Evolutionary conservation across 2,113 vertebrate genomes (phyloP).

Genomic region (Paraplagusia blochii): DNA sequence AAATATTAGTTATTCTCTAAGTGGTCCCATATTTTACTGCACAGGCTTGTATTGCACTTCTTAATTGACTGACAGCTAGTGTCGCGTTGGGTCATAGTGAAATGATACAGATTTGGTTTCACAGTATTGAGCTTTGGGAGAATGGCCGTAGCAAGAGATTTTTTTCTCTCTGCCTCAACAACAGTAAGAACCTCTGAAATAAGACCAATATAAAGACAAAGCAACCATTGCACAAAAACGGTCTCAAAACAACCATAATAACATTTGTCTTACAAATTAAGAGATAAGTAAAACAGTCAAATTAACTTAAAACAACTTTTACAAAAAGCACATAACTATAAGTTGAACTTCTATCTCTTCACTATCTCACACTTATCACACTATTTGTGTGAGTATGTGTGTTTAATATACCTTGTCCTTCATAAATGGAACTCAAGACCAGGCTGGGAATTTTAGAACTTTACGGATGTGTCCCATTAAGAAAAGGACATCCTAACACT

Average conservation of each 20-base stretch:
- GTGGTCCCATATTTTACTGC: conserved; percentile 17
- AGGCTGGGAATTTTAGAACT: conserved; percentile 27
- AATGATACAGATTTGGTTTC: conserved; percentile 19
- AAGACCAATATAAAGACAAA: conserved; percentile 37
- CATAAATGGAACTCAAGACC: conserved; percentile 27
- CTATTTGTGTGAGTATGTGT: not conserved
- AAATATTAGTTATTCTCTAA: conserved; percentile 1
- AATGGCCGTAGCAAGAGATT: conserved; percentile 4
- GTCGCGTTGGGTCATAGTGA: conserved; percentile 45
- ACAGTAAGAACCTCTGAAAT: conserved; percentile 33
- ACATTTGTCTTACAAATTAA: conserved; percentile 72
- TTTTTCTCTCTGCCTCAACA: conserved; percentile 38
- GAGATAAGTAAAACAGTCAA: conserved; percentile 60
- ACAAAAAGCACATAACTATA: conserved; percentile 78
- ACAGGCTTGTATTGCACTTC: conserved; percentile 57
- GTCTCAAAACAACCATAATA: conserved; percentile 70
- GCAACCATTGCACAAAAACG: conserved; percentile 71
- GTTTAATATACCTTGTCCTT: conserved; percentile 13
- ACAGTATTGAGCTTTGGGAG: conserved; percentile 54
- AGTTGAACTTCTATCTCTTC: conserved; percentile 36
- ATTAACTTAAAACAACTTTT: conserved; percentile 68
- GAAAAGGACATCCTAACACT: conserved; percentile 14
- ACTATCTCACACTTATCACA: conserved; percentile 14
- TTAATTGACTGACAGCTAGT: conserved; percentile 39
- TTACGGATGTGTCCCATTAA: conserved; percentile 16